Evolutionary conservation across 2,888 invertebrate genomes (phyloP), one percentile per base, ranked within the genome.

Genomic region (Bugula neritina): DNA sequence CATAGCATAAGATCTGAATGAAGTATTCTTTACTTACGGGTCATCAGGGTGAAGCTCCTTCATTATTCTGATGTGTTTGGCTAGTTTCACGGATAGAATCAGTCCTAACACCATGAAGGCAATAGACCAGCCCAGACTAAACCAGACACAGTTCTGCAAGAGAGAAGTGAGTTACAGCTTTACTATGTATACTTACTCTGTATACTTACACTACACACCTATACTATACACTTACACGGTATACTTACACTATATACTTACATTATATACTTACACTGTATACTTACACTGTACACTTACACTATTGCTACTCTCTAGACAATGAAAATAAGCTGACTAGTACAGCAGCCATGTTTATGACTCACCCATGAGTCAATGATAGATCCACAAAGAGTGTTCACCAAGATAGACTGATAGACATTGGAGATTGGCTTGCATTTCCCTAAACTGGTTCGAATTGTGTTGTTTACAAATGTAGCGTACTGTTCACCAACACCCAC

Each of bases 111-210:
- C 87, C 86, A 93, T 91, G 77, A 95, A 88, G 74, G 92, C 78
- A 77, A 91, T 86, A 82, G 92, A 91, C 89, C 92, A 92, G 75
- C 92, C 89, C 74, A 94, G 87, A 75, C 93, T 91, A 79, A 92
- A 89, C 95, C 96, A 96, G 86, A 92, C 94, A 71, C 94, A 94
- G 87, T 94, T 94, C 94, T 94, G 85, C 35, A 79, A 75, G n/a
- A 69, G 72, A 35, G n/a, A 54, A 69, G n/a, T n/a, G n/a, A n/a
- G n/a, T n/a, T n/a, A n/a, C n/a, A n/a, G n/a, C n/a, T n/a, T n/a
- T 70, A 71, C 71, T 13, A n/a, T n/a, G n/a, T n/a, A n/a, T n/a
- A n/a, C n/a, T n/a, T n/a, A n/a, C n/a, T n/a, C n/a, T n/a, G n/a
- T n/a, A n/a, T n/a, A n/a, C n/a, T n/a, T n/a, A n/a, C n/a, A n/a